Conservation (phyloP, 1,140 invertebrate species). For the Homalodisca vitripennis region DNA sequence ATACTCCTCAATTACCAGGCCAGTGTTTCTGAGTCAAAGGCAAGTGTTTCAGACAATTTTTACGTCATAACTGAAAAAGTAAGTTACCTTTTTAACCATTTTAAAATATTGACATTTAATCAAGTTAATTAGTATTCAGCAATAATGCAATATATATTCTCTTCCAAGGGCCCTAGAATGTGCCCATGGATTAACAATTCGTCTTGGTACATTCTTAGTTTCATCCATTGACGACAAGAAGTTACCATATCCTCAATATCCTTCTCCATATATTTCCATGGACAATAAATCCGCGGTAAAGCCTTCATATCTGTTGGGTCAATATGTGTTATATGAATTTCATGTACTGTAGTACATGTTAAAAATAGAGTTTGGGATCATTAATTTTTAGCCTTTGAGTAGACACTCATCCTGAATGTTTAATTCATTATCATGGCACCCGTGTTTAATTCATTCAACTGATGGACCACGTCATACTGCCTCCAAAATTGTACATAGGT, state of each 20-base stretch:
- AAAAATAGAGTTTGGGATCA: neutral
- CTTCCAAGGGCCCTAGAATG: constrained; percentile 45
- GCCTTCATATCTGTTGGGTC: neutral
- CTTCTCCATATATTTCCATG: neutral
- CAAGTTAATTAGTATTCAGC: too few species aligned
- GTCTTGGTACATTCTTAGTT: neutral
- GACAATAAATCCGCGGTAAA: neutral
- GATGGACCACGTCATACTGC: neutral
- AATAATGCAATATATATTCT: constrained; percentile 49
- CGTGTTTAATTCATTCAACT: constrained; percentile 36
- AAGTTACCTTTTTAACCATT: too few species aligned
- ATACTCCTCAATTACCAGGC: too few species aligned
- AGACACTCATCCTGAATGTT: neutral
- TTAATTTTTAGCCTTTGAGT: neutral
- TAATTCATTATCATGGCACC: neutral
- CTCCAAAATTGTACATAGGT: neutral
- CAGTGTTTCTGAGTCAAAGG: too few species aligned
- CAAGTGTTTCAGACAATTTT: too few species aligned
- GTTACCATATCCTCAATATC: constrained; percentile 1
- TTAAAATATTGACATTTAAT: too few species aligned
- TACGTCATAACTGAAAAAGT: too few species aligned
- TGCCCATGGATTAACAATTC: neutral
- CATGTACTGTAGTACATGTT: neutral
- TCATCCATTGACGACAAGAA: neutral
- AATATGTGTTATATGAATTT: neutral